Conservation (phyloP, 2,797 vertebrate genomes). For the Arctocebus calabarensis region DNA sequence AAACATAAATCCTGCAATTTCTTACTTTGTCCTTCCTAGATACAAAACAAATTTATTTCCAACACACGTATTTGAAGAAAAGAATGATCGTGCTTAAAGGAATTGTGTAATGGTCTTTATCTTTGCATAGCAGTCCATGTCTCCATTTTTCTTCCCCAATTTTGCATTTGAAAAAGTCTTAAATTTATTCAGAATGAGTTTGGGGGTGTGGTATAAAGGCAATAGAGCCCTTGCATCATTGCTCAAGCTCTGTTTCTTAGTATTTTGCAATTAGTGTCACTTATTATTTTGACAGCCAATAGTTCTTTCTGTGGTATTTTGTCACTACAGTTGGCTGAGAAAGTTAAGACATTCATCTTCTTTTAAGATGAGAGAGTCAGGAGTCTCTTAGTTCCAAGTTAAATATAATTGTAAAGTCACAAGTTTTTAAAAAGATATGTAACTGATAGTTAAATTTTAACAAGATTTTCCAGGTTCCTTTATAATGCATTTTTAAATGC, state of each 20-base stretch:
- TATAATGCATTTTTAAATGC: slow-evolving; percentile 70
- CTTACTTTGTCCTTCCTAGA: not conserved
- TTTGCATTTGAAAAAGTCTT: slow-evolving; percentile 57
- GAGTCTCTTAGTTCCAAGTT: slow-evolving; percentile 66
- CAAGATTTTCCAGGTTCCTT: slow-evolving; percentile 65
- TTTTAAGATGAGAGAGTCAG: slow-evolving; percentile 67
- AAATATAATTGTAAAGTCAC: slow-evolving; percentile 75
- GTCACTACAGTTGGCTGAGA: slow-evolving; percentile 54
- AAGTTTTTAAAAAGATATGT: slow-evolving; percentile 66
- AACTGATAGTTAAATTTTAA: slow-evolving; percentile 77
- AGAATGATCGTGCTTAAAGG: slow-evolving; percentile 23
- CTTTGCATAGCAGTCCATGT: not conserved
- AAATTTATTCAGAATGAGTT: slow-evolving; percentile 14
- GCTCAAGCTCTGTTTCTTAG: slow-evolving; percentile 49
- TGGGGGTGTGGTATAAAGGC: not conserved
- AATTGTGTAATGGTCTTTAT: slow-evolving; percentile 6
- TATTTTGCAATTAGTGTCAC: slow-evolving; percentile 57
- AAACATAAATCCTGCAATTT: slow-evolving; percentile 40
- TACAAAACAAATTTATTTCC: slow-evolving; percentile 33
- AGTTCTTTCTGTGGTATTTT: slow-evolving; percentile 63
- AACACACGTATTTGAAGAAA: slow-evolving; percentile 39
- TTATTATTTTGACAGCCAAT: slow-evolving; percentile 64
- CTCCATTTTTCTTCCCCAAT: slow-evolving; percentile 1
- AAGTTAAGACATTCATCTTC: slow-evolving; percentile 66
- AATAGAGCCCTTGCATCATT: slow-evolving; percentile 24